A percentile compares a stretch with the other conserved stretches of the same genome.
These are phyloP conservation scores for Aplysina aerophoba DNA, from an alignment of 37 sponge, comb jelly and placozoan genomes.

Conservation along the genomic window DNA sequence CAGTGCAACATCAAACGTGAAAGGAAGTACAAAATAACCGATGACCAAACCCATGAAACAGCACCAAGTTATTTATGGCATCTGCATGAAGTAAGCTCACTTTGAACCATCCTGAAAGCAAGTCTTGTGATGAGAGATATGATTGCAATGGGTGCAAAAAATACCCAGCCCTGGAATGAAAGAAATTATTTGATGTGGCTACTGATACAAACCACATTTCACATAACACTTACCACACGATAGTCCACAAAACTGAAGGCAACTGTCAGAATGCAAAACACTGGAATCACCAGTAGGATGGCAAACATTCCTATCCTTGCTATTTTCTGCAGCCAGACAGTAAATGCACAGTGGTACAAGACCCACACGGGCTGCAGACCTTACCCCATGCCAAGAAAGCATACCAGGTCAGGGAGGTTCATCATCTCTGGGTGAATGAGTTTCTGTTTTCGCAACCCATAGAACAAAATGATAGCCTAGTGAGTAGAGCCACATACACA, in stretches of 20 bases:
- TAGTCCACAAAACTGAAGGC: constrained; percentile 18
- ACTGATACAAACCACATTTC: not conserved
- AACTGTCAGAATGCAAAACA: constrained; percentile 48
- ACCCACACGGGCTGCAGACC: not conserved
- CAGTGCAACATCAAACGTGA: no score
- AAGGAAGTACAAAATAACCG: no score
- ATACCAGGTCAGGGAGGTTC: constrained; percentile 24
- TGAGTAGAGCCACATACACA: not conserved
- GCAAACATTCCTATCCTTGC: constrained; percentile 40
- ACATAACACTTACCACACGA: not conserved
- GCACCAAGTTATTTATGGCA: no score
- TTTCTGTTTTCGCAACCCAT: constrained; percentile 47
- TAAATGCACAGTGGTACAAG: not conserved
- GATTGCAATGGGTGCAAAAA: constrained; percentile 26
- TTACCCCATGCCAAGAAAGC: not conserved
- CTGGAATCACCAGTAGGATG: constrained; percentile 37
- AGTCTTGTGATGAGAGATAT: constrained; percentile 21
- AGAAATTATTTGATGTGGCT: not conserved
- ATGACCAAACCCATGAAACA: no score
- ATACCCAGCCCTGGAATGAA: constrained; percentile 14
- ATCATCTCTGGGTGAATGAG: constrained; percentile 59
- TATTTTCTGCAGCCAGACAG: constrained; percentile 9
- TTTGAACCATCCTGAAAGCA: not conserved
- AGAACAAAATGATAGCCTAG: constrained; percentile 42
- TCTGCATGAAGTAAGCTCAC: not conserved